Evolutionary conservation across 1,140 invertebrate species (phyloP).

Genomic region (Euura saliciscinereae): DNA sequence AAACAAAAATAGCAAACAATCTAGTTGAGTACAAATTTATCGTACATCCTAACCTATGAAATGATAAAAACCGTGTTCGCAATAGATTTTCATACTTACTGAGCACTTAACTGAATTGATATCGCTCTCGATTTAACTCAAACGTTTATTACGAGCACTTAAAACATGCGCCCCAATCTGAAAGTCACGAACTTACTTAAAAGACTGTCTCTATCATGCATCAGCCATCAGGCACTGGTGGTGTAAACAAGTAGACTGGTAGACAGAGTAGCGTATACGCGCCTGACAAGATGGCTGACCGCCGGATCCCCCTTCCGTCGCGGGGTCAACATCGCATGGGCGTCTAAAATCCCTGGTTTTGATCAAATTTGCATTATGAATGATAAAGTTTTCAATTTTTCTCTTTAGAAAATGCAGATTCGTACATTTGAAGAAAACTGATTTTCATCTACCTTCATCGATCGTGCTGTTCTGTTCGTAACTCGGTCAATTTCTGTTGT

Average conservation of each 20-base stretch:
- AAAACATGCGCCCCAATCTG: background rate
- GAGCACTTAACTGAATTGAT: background rate
- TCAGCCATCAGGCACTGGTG: background rate
- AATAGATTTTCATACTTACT: background rate
- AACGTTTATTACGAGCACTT: background rate
- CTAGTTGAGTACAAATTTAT: background rate
- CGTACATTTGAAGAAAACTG: no score
- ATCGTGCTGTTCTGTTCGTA: no score
- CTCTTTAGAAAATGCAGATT: no score
- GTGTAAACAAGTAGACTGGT: background rate
- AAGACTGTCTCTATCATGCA: background rate
- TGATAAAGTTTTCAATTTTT: no score
- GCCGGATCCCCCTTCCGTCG: no score
- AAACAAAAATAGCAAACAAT: background rate
- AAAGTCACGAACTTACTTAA: background rate
- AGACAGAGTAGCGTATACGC: no score
- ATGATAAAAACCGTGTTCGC: background rate
- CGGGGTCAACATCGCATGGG: no score
- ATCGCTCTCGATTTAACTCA: background rate
- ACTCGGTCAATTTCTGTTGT: no score
- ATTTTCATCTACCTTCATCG: no score
- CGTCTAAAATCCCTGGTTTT: no score
- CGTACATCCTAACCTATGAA: background rate
- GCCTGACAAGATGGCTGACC: no score
- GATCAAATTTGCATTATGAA: no score